These are phyloP conservation scores for Gallinago stenura DNA, from an alignment of 2,797 vertebrate species.

Conservation along the genomic window DNA sequence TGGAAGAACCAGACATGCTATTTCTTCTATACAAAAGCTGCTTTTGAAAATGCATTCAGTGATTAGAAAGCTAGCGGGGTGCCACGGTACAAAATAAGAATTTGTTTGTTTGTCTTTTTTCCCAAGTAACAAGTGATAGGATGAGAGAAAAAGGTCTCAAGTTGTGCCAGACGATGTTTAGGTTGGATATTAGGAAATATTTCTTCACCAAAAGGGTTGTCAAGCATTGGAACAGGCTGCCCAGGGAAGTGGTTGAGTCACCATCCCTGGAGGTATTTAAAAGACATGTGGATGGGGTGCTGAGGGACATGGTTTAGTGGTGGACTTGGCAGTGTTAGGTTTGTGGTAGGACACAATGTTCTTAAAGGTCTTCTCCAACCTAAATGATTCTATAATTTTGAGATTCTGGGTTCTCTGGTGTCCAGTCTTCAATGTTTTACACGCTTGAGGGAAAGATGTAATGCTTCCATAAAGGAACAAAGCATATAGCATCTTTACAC, in stretches of 20 bases:
- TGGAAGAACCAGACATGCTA: neutral
- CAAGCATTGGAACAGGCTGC: neutral
- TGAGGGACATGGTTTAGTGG: neutral
- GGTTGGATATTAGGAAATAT: neutral
- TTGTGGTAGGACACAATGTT: neutral
- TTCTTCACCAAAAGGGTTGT: neutral
- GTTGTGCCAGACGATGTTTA: neutral
- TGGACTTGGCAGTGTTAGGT: neutral
- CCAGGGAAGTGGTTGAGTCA: neutral
- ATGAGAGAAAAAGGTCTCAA: neutral
- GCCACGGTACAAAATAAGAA: neutral
- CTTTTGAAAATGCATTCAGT: neutral
- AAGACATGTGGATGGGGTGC: neutral
- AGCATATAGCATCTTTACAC: neutral
- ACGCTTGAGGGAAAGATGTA: neutral
- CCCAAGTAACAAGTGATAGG: neutral
- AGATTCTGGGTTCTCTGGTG: neutral
- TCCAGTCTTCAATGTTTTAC: neutral
- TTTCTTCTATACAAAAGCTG: neutral
- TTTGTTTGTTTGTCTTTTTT: neutral
- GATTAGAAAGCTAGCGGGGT: neutral
- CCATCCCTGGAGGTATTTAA: neutral
- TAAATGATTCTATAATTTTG: neutral
- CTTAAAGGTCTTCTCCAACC: neutral
- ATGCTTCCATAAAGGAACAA: neutral